phyloP scores from a whole-genome alignment of 2,113 vertebrate species.

The Rousettus leschenaultii region DNA sequence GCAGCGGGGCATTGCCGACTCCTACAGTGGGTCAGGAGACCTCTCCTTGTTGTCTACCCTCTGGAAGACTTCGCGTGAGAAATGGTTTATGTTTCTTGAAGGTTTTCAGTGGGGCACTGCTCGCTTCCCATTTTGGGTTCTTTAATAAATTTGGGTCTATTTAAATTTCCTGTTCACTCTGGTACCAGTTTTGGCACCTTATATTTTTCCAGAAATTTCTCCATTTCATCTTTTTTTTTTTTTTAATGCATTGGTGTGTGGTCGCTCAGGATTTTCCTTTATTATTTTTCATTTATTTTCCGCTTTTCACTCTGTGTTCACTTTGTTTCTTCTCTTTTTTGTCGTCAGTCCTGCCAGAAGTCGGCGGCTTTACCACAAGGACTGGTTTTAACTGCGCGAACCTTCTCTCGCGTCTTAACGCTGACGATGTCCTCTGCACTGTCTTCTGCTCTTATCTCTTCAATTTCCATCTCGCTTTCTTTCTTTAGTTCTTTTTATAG shows the following conservation, averaged over 20 bases:
- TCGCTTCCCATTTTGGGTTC: background rate
- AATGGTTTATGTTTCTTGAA: background rate
- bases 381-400: no score
- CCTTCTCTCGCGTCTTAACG: background rate
- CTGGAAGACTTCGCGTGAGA: background rate
- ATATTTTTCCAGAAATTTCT: background rate
- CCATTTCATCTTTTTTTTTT: background rate
- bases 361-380: background rate
- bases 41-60: background rate
- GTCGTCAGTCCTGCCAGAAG: background rate
- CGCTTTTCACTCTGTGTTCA: fast-evolving
- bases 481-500: background rate
- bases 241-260: background rate
- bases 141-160: background rate
- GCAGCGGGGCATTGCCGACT: background rate
- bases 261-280: background rate
- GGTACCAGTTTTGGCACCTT: background rate
- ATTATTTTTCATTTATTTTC: background rate
- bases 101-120: background rate
- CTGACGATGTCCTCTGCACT: background rate
- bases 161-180: background rate
- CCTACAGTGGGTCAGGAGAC: background rate
- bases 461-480: background rate
- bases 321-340: background rate
- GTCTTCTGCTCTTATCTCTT: background rate